Conservation (phyloP, 1,140 invertebrate species). For the Orussus abietinus region DNA sequence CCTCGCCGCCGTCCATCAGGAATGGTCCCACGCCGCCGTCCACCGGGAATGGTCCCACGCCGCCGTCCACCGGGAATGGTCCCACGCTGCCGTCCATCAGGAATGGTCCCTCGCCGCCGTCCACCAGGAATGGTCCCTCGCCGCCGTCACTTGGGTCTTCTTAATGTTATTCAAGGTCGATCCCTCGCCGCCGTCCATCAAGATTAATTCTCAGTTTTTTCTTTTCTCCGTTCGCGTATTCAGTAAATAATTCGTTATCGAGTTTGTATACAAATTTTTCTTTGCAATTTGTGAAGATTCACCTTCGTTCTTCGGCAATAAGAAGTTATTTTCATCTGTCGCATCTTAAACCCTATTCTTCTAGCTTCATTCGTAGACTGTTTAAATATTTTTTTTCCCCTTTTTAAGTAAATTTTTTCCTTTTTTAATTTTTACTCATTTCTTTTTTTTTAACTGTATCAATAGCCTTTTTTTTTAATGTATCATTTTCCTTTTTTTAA, state of each 20-base stretch:
- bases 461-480: neutral
- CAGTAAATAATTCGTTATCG: too few species aligned
- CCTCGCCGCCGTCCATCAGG: neutral
- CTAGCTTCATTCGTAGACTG: too few species aligned
- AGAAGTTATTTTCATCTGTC: too few species aligned
- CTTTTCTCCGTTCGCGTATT: too few species aligned
- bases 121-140: slow-evolving; percentile 3
- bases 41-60: slow-evolving; percentile 6
- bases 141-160: neutral
- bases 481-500: slow-evolving; percentile 7
- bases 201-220: too few species aligned
- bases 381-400: too few species aligned
- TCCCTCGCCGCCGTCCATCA: slow-evolving; percentile 4
- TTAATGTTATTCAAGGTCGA: neutral
- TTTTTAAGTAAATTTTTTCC: too few species aligned
- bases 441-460: slow-evolving; percentile 4
- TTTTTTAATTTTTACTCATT: slow-evolving; percentile 8
- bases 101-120: slow-evolving; percentile 3
- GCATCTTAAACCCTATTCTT: too few species aligned
- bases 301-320: too few species aligned
- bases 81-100: slow-evolving; percentile 3
- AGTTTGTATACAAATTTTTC: too few species aligned
- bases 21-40: neutral
- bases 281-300: too few species aligned
- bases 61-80: neutral